Conservation (phyloP, 2,797 vertebrate genomes). For the Okamejei kenojei region DNA sequence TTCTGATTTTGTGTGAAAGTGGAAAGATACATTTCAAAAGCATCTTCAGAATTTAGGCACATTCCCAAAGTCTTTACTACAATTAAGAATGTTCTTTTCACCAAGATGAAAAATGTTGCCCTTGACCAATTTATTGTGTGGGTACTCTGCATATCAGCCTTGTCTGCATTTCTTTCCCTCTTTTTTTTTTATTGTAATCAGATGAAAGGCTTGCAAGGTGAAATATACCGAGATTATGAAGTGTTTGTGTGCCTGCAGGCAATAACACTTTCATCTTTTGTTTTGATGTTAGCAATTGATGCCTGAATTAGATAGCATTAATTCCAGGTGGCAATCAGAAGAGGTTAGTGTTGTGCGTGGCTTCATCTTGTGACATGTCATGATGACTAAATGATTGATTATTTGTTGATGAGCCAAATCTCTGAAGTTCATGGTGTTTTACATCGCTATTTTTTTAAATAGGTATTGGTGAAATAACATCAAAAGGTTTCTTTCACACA, state of each 20-base stretch:
- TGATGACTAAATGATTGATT: not conserved
- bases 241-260: not conserved
- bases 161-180: not conserved
- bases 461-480: not conserved
- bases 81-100: no score
- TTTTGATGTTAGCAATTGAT: conserved; percentile 22
- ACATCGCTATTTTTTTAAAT: not conserved
- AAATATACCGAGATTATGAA: not conserved
- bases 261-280: conserved; percentile 2
- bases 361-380: not conserved
- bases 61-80: no score
- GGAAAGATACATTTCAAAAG: no score
- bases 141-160: no score
- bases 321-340: not conserved
- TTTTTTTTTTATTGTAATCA: not conserved
- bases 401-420: not conserved
- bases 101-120: not conserved
- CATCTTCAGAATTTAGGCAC: no score
- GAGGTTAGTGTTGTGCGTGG: not conserved
- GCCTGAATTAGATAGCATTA: not conserved
- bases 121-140: not conserved
- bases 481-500: not conserved
- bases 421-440: not conserved
- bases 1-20: no score
- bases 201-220: not conserved